Conservation (phyloP, 2,888 invertebrate genomes). For the Agriopis leucophaearia region DNA sequence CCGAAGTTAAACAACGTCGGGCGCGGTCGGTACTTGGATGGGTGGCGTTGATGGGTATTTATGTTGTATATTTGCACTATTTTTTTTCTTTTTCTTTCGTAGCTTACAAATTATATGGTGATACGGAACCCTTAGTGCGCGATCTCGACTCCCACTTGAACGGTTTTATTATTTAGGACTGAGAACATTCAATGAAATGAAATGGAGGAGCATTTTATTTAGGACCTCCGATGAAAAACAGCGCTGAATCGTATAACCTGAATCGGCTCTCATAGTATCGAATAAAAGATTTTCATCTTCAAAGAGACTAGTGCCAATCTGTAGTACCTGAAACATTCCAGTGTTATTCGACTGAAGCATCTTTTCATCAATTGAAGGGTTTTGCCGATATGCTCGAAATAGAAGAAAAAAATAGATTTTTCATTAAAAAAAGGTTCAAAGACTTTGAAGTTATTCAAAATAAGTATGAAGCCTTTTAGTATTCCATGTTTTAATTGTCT, state of each 20-base stretch:
- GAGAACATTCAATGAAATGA: constrained; percentile 2
- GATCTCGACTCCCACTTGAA: no score
- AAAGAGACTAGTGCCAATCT: constrained; percentile 3
- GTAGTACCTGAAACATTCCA: constrained; percentile 16
- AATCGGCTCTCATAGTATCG: constrained; percentile 14
- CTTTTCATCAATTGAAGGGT: constrained; percentile 25
- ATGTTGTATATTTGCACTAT: no score
- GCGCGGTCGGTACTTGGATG: no score
- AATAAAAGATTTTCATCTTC: constrained; percentile 15
- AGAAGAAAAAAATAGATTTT: constrained; percentile 4
- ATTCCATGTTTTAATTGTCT: no score
- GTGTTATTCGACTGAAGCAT: constrained; percentile 8
- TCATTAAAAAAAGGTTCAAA: neutral
- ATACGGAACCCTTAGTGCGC: no score
- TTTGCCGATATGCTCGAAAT: constrained; percentile 5
- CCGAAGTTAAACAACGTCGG: no score
- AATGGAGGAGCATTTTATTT: constrained; percentile 7
- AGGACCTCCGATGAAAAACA: neutral
- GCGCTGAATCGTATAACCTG: constrained; percentile 9
- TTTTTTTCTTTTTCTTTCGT: no score
- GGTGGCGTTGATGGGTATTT: no score
- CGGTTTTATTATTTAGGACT: constrained; percentile 1
- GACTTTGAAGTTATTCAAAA: neutral
- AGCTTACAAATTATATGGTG: no score
- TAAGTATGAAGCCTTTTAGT: no score